Conservation (phyloP, 2,113 vertebrate species). For the Cebidichthys violaceus region DNA sequence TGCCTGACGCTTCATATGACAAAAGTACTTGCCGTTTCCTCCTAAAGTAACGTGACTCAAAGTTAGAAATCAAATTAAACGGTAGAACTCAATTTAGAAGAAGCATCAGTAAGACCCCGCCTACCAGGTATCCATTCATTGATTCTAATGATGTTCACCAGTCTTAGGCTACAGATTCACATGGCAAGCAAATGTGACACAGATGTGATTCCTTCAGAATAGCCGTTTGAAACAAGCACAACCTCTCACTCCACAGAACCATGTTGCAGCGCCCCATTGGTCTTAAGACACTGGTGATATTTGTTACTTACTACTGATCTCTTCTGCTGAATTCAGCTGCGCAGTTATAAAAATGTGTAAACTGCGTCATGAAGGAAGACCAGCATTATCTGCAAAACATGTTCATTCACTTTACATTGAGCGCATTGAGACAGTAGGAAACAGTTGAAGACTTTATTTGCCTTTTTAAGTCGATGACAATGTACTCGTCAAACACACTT, state of each 20-base stretch:
- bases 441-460: too few relatives aligned
- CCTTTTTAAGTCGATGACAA: too few relatives aligned
- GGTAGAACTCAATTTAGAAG: not conserved
- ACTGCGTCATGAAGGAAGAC: not conserved
- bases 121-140: not conserved
- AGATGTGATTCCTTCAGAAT: not conserved
- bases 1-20: not conserved
- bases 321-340: not conserved
- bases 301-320: too few relatives aligned
- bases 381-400: not conserved
- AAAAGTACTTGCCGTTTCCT: not conserved
- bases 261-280: not conserved
- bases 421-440: too few relatives aligned
- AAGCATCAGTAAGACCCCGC: not conserved
- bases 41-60: not conserved
- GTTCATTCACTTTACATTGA: too few relatives aligned
- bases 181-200: not conserved
- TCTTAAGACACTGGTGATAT: not conserved
- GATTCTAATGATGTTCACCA: not conserved
- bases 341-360: not conserved
- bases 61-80: not conserved
- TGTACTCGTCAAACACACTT: too few relatives aligned
- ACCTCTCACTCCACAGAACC: not conserved
- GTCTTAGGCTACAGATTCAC: not conserved
- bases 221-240: too few relatives aligned